Evolutionary conservation across 2,888 invertebrate genomes (phyloP).

Genomic region (Nymphalis c-album): DNA sequence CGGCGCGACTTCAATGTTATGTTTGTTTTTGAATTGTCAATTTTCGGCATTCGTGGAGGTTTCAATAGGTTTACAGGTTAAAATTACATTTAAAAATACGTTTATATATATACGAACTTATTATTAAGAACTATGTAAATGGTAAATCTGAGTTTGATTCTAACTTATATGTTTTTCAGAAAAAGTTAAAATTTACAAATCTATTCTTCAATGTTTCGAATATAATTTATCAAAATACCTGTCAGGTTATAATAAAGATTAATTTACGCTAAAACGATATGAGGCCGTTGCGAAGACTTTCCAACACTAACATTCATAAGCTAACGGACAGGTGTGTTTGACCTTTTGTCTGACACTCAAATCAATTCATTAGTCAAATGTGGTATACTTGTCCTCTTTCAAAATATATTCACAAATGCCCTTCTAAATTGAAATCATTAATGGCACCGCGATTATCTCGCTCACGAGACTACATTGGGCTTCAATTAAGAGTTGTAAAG

Average conservation of each 20-base stretch:
- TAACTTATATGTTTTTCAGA: conserved; percentile 3
- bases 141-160: not conserved
- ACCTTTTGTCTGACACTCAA: conserved; percentile 47
- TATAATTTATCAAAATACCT: conserved; percentile 9
- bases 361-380: conserved; percentile 64
- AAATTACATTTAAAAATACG: conserved; percentile 17
- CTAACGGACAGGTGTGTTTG: conserved; percentile 35
- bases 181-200: not conserved
- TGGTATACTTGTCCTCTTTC: conserved; percentile 59
- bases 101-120: conserved; percentile 15
- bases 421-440: conserved; percentile 79
- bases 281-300: conserved; percentile 1
- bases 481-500: conserved; percentile 78
- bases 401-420: conserved; percentile 71
- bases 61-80: conserved; percentile 34
- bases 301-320: conserved; percentile 17
- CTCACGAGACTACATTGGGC: conserved; percentile 72
- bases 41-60: conserved; percentile 43
- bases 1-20: conserved; percentile 42
- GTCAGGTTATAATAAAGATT: conserved; percentile 2
- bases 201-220: not conserved
- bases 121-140: conserved; percentile 5
- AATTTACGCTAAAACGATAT: not conserved
- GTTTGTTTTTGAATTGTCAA: conserved; percentile 46
- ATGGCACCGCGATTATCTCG: conserved; percentile 74